Base-by-base conservation (phyloP, 2,888 invertebrate species). In the Synanthedon formicaeformis region DNA sequence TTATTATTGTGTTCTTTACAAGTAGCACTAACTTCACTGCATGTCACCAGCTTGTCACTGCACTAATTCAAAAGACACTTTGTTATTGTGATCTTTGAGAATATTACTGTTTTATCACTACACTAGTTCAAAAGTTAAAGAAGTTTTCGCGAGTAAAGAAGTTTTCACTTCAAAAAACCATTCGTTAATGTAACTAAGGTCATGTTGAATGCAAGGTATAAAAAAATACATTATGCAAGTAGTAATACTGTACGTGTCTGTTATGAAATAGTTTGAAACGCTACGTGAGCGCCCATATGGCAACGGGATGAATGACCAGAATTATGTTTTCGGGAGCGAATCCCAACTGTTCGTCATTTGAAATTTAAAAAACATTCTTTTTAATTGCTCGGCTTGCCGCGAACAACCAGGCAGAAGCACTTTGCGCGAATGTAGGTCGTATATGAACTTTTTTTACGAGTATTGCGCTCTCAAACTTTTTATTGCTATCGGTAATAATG, bases 221-320 rank as follows among this genome's bases (percentile, higher is more conserved):
- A 56, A 55, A 55, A 56, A 53, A 55, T 18, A 57, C 50, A 52
- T 53, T 4, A 76, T 73, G 69, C 72, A 73, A 70, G 69, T 72
- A 68, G 62, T 64, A 66, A 74, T 23, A n/a, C n/a, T n/a, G n/a
- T n/a, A 82, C 80, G 81, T 79, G 82, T 81, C 76, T 78, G 75
- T 57, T 59, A 59, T 60, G 54, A 48, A 52, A 56, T 59, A 54
- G 57, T 64, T 67, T 61, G 57, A 55, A 63, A 57, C 40, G 53
- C 68, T 69, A 59, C 84, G 80, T 84, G 84, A 62, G 67, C 66
- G 61, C 69, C 73, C 86, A 85, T 83, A 72, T 83, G 84, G 71
- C 60, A 57, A 50, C 67, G 82, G 79, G 84, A 84, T 85, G 84
- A 86, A 84, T 80, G 84, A 80, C 84, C 80, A 78, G 49, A 16